These are phyloP conservation scores for Apamea monoglypha DNA, from an alignment of 2,888 invertebrate genomes.

Conservation along the genomic window DNA sequence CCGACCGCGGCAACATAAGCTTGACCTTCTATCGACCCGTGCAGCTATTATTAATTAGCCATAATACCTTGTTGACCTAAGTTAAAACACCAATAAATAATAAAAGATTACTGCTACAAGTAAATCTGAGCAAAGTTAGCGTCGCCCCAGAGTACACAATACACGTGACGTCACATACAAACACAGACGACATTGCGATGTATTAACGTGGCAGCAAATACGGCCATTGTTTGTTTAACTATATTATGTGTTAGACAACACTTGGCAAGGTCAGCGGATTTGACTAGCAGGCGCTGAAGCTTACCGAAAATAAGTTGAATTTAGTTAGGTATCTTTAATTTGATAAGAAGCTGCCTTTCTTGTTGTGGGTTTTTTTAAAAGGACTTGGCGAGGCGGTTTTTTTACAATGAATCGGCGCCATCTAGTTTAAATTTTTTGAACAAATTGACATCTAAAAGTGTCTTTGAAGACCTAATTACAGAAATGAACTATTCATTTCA, in stretches of 20 bases:
- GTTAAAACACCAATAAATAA: not conserved
- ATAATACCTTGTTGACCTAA: not conserved
- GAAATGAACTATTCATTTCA: not conserved
- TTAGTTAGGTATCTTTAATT: not conserved
- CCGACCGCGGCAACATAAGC: not conserved
- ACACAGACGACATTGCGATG: conserved; percentile 55
- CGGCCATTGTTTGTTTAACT: conserved; percentile 44
- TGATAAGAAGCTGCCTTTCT: no score
- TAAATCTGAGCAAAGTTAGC: conserved; percentile 37
- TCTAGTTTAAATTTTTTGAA: not conserved
- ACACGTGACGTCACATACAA: conserved; percentile 49
- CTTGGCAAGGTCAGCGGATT: conserved; percentile 44
- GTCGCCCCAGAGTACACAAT: conserved; percentile 38
- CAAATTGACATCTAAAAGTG: not conserved
- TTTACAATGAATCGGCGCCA: not conserved
- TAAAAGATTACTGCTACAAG: not conserved
- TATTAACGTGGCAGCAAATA: conserved; percentile 32
- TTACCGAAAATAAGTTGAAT: conserved; percentile 25
- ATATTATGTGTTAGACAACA: conserved; percentile 27
- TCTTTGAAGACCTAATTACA: no score
- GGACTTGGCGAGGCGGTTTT: no score
- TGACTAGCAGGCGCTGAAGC: conserved; percentile 32
- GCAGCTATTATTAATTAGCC: not conserved
- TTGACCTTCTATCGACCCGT: not conserved
- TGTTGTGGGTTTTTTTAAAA: not conserved